Conservation (phyloP, 2,888 invertebrate genomes). For the Melanotus villosus region DNA sequence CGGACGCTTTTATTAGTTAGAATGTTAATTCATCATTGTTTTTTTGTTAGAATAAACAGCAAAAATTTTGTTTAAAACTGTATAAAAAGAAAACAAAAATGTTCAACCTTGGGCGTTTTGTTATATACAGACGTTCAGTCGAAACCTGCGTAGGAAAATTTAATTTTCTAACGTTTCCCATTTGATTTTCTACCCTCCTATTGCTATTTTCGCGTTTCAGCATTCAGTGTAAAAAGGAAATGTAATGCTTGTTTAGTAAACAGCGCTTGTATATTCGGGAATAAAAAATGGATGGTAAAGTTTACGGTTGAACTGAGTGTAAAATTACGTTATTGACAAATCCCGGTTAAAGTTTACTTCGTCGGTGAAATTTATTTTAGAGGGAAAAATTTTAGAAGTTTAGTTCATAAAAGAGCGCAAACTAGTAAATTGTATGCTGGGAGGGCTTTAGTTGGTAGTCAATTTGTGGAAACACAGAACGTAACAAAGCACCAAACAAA, state of each 20-base stretch:
- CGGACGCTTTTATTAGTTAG: no score
- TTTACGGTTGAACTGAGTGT: neutral
- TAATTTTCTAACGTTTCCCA: conserved; percentile 26
- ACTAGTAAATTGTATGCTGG: neutral
- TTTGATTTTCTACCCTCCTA: conserved; percentile 28
- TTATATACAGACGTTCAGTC: neutral
- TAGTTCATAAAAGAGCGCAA: neutral
- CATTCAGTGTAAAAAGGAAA: conserved; percentile 12
- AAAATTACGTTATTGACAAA: conserved; percentile 20
- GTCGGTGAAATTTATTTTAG: neutral
- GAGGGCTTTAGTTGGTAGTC: neutral
- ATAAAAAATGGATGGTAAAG: conserved; percentile 7
- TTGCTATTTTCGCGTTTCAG: conserved; percentile 6
- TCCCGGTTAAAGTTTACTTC: neutral
- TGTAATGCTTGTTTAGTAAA: conserved; percentile 17
- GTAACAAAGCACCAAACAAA: neutral
- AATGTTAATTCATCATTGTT: no score
- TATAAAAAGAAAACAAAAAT: no score
- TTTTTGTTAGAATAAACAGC: no score
- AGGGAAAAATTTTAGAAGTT: neutral
- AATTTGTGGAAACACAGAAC: neutral
- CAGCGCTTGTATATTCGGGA: neutral
- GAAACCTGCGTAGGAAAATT: conserved; percentile 16
- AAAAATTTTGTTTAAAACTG: no score
- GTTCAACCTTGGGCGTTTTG: conserved; percentile 16